Evolutionary conservation across 1,140 invertebrate species (phyloP).

Genomic region (Melanaphis sacchari): DNA sequence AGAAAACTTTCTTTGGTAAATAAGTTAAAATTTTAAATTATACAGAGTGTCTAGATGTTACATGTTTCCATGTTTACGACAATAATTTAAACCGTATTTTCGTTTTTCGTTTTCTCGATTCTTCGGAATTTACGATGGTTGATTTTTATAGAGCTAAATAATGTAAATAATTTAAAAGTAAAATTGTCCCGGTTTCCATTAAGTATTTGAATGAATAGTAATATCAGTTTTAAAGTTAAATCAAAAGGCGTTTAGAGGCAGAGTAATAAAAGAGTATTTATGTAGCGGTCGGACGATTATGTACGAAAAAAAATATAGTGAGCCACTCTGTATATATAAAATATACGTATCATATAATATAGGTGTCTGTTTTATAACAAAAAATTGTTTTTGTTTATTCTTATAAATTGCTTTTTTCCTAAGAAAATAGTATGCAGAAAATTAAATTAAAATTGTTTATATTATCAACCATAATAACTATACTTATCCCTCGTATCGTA

Average conservation of each 20-base stretch:
- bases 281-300: neutral
- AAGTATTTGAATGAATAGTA: neutral
- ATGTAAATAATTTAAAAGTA: neutral
- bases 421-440: neutral
- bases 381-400: neutral
- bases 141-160: neutral
- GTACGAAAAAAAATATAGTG: neutral
- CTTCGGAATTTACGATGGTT: neutral
- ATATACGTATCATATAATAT: neutral
- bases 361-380: neutral
- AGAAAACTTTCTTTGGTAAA: neutral
- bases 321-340: neutral
- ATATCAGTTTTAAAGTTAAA: neutral
- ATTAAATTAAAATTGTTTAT: neutral
- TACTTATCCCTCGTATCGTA: neutral
- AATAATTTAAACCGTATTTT: neutral
- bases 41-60: neutral
- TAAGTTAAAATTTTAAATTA: neutral
- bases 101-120: neutral
- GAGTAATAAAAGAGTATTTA: neutral
- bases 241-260: neutral
- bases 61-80: neutral
- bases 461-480: neutral
- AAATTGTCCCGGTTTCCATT: neutral
- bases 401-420: neutral